Evolutionary conservation across 2,797 vertebrate species (phyloP).

Genomic region (Thalassophryne amazonica): DNA sequence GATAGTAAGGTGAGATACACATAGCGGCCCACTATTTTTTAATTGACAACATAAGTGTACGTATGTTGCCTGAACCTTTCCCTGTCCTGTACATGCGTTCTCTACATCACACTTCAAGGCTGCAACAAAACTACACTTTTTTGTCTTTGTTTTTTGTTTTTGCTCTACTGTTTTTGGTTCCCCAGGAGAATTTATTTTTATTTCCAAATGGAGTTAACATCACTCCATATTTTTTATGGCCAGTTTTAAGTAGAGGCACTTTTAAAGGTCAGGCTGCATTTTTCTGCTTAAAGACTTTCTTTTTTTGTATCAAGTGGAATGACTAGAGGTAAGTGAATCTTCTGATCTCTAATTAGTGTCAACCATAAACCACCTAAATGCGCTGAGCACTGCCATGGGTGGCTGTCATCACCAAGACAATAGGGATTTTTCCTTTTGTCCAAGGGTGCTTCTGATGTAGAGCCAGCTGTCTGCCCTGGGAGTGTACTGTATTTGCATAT

Average conservation of each 20-base stretch:
- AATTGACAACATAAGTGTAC: too few species aligned
- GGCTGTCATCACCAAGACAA: slow-evolving; percentile 55
- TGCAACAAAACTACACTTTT: slow-evolving; percentile 5
- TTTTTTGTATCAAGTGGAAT: slow-evolving; percentile 23
- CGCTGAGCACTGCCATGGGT: slow-evolving; percentile 50
- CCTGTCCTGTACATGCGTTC: background rate
- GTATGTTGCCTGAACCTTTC: too few species aligned
- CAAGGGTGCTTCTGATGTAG: slow-evolving; percentile 32
- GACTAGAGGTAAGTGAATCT: slow-evolving; percentile 24
- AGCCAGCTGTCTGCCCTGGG: slow-evolving; percentile 38
- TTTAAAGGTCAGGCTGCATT: slow-evolving; percentile 25
- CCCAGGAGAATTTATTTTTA: background rate
- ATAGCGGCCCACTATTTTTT: too few species aligned
- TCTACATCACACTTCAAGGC: slow-evolving; percentile 1
- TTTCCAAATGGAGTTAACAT: slow-evolving; percentile 36
- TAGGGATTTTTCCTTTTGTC: slow-evolving; percentile 60
- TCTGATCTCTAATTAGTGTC: slow-evolving; percentile 60
- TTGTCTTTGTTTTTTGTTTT: too few species aligned
- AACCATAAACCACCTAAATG: slow-evolving; percentile 57
- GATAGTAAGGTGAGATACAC: background rate
- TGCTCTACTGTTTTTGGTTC: slow-evolving; percentile 14
- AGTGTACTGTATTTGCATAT: slow-evolving; percentile 5
- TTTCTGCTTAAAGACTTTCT: slow-evolving; percentile 17
- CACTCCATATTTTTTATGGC: slow-evolving; percentile 26
- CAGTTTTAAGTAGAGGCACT: slow-evolving; percentile 12